Percentiles rank a stretch among this genome's conserved stretches.
These are phyloP conservation scores for Ardeotis arabs DNA, from an alignment of 2,113 vertebrate genomes.

Conservation along the genomic window DNA sequence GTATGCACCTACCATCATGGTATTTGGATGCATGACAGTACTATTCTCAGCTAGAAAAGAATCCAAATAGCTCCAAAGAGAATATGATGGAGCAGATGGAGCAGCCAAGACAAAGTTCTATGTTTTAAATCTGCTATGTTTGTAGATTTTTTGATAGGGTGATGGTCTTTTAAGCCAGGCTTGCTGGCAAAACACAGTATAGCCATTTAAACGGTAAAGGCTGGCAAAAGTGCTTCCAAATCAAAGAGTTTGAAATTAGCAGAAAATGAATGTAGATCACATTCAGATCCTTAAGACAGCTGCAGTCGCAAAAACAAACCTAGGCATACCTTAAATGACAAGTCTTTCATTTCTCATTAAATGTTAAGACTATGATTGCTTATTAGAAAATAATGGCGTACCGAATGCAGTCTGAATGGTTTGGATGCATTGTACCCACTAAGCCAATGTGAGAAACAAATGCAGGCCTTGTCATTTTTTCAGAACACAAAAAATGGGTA, in stretches of 20 bases:
- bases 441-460: background rate
- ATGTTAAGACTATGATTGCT: background rate
- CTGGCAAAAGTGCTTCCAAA: background rate
- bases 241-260: background rate
- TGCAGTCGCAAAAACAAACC: background rate
- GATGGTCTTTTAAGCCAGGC: background rate
- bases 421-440: background rate
- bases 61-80: constrained; percentile 26
- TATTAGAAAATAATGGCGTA: background rate
- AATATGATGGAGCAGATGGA: background rate
- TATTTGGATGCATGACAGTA: constrained; percentile 26
- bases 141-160: background rate
- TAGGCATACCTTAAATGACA: background rate
- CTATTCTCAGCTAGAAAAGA: constrained; percentile 15
- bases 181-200: background rate
- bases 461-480: background rate
- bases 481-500: background rate
- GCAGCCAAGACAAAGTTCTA: background rate
- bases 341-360: background rate
- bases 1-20: background rate
- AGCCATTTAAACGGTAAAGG: background rate
- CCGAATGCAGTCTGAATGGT: background rate
- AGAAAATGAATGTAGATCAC: background rate
- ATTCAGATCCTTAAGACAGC: background rate
- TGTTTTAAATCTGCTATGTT: background rate